Conservation (phyloP, 2,797 vertebrate genomes). For the Platyrinchus mystaceus region DNA sequence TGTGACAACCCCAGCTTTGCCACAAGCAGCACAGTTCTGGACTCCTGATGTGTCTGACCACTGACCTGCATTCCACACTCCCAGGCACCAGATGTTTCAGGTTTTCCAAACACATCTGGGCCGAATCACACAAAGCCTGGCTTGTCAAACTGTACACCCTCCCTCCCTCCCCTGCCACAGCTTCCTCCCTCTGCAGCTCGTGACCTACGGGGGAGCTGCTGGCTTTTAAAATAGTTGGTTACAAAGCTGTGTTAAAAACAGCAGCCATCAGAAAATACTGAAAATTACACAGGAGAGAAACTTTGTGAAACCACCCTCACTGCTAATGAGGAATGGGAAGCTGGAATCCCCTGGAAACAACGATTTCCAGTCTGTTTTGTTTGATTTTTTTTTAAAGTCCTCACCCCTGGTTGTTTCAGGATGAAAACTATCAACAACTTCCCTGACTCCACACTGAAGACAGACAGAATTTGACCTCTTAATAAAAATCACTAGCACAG, state of each 20-base stretch:
- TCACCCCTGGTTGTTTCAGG: background rate
- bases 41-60: conserved; percentile 62
- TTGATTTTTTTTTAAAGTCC: background rate
- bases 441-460: background rate
- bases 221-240: background rate
- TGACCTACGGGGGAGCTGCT: background rate
- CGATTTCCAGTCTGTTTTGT: background rate
- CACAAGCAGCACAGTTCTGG: background rate
- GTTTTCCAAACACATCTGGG: conserved; percentile 86
- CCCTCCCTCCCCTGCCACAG: background rate
- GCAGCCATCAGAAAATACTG: background rate
- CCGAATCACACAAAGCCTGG: conserved; percentile 83
- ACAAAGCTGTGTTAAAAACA: background rate
- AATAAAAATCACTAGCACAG: background rate
- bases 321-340: background rate
- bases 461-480: background rate
- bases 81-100: conserved; percentile 81
- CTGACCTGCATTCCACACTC: conserved; percentile 69
- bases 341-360: background rate
- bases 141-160: conserved; percentile 59
- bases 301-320: background rate
- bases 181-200: background rate
- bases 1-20: background rate
- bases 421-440: background rate
- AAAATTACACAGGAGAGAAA: background rate